These are phyloP conservation scores for Muscidifurax raptorellus DNA, from an alignment of 1,140 invertebrate genomes.

Conservation along the genomic window DNA sequence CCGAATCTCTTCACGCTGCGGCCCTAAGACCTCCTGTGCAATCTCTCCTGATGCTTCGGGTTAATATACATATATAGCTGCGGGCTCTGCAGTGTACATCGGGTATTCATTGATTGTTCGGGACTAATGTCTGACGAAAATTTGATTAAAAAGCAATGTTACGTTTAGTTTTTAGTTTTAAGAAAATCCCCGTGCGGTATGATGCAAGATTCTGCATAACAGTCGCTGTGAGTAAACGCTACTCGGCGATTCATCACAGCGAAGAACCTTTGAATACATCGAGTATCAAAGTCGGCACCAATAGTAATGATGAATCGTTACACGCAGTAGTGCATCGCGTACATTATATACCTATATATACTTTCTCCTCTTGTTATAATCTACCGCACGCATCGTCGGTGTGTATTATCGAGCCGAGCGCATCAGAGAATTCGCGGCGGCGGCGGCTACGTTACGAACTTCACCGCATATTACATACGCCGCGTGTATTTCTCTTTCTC, in stretches of 20 bases:
- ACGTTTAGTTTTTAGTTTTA: too few species aligned
- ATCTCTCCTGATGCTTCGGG: too few species aligned
- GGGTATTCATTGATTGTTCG: too few species aligned
- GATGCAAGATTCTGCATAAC: too few species aligned
- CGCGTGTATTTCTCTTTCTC: conserved; percentile 44
- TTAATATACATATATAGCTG: too few species aligned
- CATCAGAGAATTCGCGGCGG: too few species aligned
- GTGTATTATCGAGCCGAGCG: neutral
- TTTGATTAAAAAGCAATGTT: too few species aligned
- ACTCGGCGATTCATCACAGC: neutral
- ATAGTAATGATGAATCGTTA: conserved; percentile 12
- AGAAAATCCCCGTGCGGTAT: too few species aligned
- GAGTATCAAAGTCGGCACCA: neutral
- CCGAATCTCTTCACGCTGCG: conserved; percentile 51
- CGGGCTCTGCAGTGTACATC: too few species aligned
- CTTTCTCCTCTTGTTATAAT: neutral
- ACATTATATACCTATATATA: neutral
- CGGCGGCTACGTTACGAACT: neutral
- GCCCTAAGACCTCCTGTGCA: neutral
- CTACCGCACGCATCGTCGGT: neutral
- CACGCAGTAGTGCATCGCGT: neutral
- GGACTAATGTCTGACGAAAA: too few species aligned
- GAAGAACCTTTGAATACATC: neutral
- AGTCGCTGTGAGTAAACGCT: neutral
- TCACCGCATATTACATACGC: conserved; percentile 13